Evolutionary conservation across 2,113 vertebrate genomes (phyloP), one percentile per base, ranked within the genome.

Genomic region (Rhinogobius similis): DNA sequence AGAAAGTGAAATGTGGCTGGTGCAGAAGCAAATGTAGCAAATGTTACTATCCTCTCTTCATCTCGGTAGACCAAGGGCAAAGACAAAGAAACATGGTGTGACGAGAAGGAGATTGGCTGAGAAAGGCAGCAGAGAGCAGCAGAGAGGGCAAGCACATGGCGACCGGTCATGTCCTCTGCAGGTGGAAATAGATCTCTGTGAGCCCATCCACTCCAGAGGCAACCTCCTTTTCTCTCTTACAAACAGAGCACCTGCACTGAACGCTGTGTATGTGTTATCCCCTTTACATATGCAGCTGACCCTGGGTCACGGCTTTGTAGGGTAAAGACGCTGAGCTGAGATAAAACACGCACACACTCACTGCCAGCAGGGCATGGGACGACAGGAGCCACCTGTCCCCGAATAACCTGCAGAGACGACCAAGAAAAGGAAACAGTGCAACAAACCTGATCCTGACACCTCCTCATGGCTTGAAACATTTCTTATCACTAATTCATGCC

Each of bases 381-480:
- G 65, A 81, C 75, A 70, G 62, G 64, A 83, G 75, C 87, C 75
- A 76, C 72, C 76, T 86, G 90, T 91, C 87, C 89, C 67, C 39
- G 56, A 78, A 89, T 89, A 82, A 91, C 90, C 86, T 38, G 20
- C 66, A 75, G 76, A 81, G 76, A 76, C 72, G 62, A 77, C 71
- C 65, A 73, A 86, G 87, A 85, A 73, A 71, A 85, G 78, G 86
- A 88, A 90, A 88, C 76, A 73, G 72, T 43, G 82, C 90, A 87
- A 92, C 92, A 88, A 92, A 92, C 91, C 91, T 90, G 91, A 93
- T 94, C 92, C 91, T 80, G 84, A 93, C 90, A 89, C 92, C 92
- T 92, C 86, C 87, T 90, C 87, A 79, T 87, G 88, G 86, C 86
- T 88, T 77, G 72, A 88, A 92, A 92, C 90, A 92, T 92, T 90